Percentiles rank a stretch among this genome's conserved stretches.
Conservation (phyloP, 2,797 vertebrate species). For the Acanthurus leucopareius region DNA sequence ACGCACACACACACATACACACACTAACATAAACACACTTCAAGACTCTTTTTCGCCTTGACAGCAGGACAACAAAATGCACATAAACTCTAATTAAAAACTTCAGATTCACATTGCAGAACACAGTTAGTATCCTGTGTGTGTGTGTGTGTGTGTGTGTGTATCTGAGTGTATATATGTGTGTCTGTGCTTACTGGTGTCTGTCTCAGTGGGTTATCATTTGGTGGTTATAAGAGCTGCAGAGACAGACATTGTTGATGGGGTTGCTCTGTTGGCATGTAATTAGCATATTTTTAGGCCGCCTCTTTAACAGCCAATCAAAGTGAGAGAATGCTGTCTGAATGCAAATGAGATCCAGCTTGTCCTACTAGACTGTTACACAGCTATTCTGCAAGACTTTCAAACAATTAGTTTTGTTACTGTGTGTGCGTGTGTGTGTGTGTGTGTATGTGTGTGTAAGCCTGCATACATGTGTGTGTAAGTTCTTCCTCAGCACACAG, state of each 20-base stretch:
- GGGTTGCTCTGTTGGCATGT: slow-evolving; percentile 30
- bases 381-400: slow-evolving; percentile 24
- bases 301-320: slow-evolving; percentile 64
- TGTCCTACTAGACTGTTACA: slow-evolving; percentile 9
- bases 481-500: slow-evolving; percentile 25
- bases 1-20: slow-evolving; percentile 1
- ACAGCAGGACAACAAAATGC: slow-evolving; percentile 37
- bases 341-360: slow-evolving; percentile 58
- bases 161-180: not conserved
- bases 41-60: slow-evolving; percentile 24
- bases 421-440: slow-evolving; percentile 12
- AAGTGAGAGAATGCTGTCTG: slow-evolving; percentile 31
- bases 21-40: slow-evolving; percentile 14
- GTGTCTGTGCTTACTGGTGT: slow-evolving; percentile 26
- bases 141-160: not conserved
- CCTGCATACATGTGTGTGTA: slow-evolving; percentile 13
- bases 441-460: slow-evolving; percentile 4
- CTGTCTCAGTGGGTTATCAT: slow-evolving; percentile 32
- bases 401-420: slow-evolving; percentile 23
- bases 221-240: slow-evolving; percentile 42
- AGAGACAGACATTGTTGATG: slow-evolving; percentile 18
- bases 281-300: slow-evolving; percentile 64
- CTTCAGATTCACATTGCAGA: slow-evolving; percentile 22
- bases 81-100: slow-evolving; percentile 45
- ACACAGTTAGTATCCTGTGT: not conserved